Evolutionary conservation across 2,113 vertebrate genomes (phyloP).

Genomic region (Eublepharis macularius): DNA sequence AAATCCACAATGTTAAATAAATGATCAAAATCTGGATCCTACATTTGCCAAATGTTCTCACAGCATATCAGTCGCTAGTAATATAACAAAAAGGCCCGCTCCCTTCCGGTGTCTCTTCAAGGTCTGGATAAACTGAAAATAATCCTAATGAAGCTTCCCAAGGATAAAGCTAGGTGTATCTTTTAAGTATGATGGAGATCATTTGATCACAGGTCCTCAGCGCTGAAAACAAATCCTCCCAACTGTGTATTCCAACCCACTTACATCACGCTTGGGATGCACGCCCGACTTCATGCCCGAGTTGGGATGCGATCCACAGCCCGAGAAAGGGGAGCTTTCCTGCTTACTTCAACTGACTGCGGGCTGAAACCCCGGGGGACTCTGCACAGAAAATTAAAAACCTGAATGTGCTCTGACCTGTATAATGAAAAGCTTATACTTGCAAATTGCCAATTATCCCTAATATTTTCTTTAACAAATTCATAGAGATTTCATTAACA

Average conservation of each 20-base stretch:
- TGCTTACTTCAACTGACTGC: constrained; percentile 14
- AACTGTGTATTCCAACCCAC: not conserved
- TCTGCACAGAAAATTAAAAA: not conserved
- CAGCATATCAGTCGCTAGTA: not conserved
- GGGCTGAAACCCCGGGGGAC: not conserved
- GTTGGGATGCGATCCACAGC: not conserved
- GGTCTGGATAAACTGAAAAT: not conserved
- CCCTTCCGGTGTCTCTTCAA: not conserved
- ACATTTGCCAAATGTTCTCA: not conserved
- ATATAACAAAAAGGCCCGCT: not conserved
- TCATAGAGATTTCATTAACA: constrained; percentile 42
- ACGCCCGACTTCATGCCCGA: not conserved
- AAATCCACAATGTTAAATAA: not conserved
- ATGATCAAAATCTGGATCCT: not conserved
- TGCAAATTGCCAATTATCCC: not conserved
- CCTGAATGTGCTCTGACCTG: not conserved
- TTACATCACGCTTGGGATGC: not conserved
- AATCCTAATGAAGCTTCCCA: not conserved
- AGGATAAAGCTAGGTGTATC: not conserved
- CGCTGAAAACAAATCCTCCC: not conserved
- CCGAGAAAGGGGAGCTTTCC: not conserved
- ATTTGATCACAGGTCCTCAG: not conserved
- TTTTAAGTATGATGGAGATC: not conserved
- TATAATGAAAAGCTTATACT: not conserved
- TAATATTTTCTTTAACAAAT: constrained; percentile 35